Evolutionary conservation across 2,797 vertebrate genomes (phyloP), one percentile per base, ranked within the genome.

Genomic region (Lepilemur ruficaudatus): DNA sequence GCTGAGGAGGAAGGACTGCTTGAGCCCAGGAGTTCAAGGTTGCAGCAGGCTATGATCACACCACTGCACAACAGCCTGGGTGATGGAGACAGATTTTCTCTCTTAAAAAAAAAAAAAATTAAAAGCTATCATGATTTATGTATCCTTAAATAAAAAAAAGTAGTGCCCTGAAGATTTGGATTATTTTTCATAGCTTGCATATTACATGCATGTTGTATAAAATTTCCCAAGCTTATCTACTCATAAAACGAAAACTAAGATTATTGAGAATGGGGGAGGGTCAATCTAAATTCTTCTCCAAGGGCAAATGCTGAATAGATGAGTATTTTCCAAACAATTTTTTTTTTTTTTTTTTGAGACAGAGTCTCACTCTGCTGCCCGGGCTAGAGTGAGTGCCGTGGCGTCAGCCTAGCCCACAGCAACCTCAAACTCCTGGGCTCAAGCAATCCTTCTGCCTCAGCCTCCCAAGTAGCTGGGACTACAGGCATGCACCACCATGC

Each of bases 181-280:
- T 87, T 93, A 76, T 69, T 94, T 88, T 93, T 83, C 25, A 88
- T 57, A 95, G 87, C 30, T 91, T 91, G 25, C 5, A 55, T 73
- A 79, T 89, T 84, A 89, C 5, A 38, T 32, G 30, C 52, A 65
- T 85, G 35, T 72, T 15, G 13, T 22, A 70, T 41, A 89, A 93
- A 72, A 65, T 72, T 5, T 5, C 46, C 67, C 38, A 72, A 95
- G 50, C 41, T 81, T 70, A 82, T 32, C 63, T 14, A 94, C n/a
- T 82, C 89, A 70, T n/a, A 65, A 89, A 82, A 11, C 13, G 82
- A 95, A 96, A 83, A 89, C 52, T 35, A 81, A 59, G 52, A 70
- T 69, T 65, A 72, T 11, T 59, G 35, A 72, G 52, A 91, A 75
- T 91, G 20, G 46, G 48, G 32, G 52, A 55, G 20, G 22, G 10